phyloP scores from a whole-genome alignment of 2,888 invertebrate species.

The Mythimna vitellina region DNA sequence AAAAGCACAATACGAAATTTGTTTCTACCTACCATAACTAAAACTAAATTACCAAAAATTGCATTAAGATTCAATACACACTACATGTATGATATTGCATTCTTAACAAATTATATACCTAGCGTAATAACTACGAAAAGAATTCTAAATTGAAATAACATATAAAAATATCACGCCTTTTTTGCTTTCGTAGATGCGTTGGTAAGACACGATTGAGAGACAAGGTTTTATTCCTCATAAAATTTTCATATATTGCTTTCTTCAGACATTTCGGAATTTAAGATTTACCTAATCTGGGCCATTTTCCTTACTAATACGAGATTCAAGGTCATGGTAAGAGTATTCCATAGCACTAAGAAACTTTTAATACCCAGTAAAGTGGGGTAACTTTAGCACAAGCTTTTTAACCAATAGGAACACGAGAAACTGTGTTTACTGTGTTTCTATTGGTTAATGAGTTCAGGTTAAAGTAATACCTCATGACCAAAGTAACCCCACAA shows the following conservation, averaged over 20 bases:
- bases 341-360: background rate
- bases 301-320: background rate
- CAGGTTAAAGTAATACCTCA: no score
- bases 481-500: no score
- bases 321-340: background rate
- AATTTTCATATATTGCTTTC: slow-evolving; percentile 7
- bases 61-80: slow-evolving; percentile 22
- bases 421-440: no score
- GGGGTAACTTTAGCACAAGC: no score
- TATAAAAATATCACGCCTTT: slow-evolving; percentile 6
- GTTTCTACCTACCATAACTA: slow-evolving; percentile 58
- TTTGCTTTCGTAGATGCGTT: background rate
- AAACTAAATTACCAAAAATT: slow-evolving; percentile 39
- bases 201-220: background rate
- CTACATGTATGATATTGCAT: slow-evolving; percentile 21
- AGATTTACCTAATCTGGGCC: background rate
- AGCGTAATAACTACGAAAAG: slow-evolving; percentile 17
- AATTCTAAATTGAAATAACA: slow-evolving; percentile 10
- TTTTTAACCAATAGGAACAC: no score
- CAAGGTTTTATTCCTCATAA: background rate
- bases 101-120: slow-evolving; percentile 15
- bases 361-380: background rate
- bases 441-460: no score
- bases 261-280: background rate
- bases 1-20: slow-evolving; percentile 62